phyloP scores from a whole-genome alignment of 1,140 invertebrate species.

The Druon quercuslanigerum region DNA sequence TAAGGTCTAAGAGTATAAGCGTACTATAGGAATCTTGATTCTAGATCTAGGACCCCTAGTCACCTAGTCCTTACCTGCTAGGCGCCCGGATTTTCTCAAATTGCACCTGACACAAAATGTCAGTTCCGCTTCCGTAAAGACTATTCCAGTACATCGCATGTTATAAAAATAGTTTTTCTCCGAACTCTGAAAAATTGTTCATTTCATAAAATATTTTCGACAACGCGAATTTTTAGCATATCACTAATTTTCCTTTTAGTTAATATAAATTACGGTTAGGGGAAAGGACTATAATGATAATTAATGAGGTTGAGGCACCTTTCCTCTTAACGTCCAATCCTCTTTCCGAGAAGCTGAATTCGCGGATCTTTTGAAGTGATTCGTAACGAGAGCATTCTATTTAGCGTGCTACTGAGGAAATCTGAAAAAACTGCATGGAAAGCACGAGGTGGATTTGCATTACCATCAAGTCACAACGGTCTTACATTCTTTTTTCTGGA shows the following conservation, averaged over 20 bases:
- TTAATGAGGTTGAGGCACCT: conserved; percentile 41
- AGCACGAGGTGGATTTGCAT: not conserved
- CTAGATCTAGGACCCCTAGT: conserved; percentile 17
- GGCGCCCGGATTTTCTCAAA: conserved; percentile 11
- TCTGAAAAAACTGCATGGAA: not conserved
- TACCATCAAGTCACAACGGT: not conserved
- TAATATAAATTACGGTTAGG: not conserved
- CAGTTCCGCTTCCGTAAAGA: conserved; percentile 5
- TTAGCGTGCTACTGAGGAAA: not conserved
- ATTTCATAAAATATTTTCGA: too few species aligned
- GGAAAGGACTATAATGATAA: conserved; percentile 39
- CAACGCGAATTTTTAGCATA: too few species aligned
- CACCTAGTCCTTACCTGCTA: conserved; percentile 1
- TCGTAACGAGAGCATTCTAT: conserved; percentile 26
- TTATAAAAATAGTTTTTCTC: too few species aligned
- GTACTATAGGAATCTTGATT: conserved; percentile 12
- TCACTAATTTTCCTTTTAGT: not conserved
- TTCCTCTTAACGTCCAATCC: conserved; percentile 18
- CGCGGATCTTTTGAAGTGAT: conserved; percentile 33
- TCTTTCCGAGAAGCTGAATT: conserved; percentile 32
- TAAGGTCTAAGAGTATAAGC: too few species aligned
- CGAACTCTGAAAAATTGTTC: too few species aligned
- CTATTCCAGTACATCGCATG: too few species aligned
- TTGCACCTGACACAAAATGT: conserved; percentile 3
- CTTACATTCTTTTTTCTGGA: not conserved